Base-by-base conservation (phyloP, 1,140 invertebrate genomes). In the Acyrthosiphon pisum region DNA sequence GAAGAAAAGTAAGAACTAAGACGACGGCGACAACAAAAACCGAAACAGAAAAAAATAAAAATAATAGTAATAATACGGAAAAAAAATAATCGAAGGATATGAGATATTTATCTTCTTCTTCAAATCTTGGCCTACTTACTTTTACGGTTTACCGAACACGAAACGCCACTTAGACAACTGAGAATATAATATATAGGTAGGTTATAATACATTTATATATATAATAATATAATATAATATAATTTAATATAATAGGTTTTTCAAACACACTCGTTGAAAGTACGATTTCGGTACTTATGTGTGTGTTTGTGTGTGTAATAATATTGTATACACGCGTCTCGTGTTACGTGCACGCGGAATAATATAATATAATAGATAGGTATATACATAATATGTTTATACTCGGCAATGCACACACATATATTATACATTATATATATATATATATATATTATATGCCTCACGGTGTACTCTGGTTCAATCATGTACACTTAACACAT, bases 101-200 rank as follows among this genome's bases (percentile, higher is more conserved):
- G 30, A 81, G 90, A 91, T 91, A 68, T 91, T 91, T 91, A 91
- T 91, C 90, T 81, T 50, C 48, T 81, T 22, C 68, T 81, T 81
- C 44, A 48, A 81, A 91, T 76, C 90, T 81, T 37, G 68, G 90
- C 68, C 90, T 91, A 76, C 90, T 91, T 91, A 76, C 87, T 46
- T 91, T 91, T 76, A 91, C 90, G 90, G 68, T 60, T 81, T 48
- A 18, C 37, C 56, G 90, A 91, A 91, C 90, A 91, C 90, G 90
- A 81, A 91, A 91, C 90, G 90, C 90, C 90, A 91, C 90, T 91
- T 91, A 91, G 23, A 91, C 53, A 44, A 91, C n/a, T 3, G 26
- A 68, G 30, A 60, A 60, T n/a, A 22, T 44, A 53, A 44, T 23
- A 56, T 8, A 56, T 30, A 60, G 1, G 9, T 30, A 60, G 8